phyloP scores from a whole-genome alignment of 2,888 invertebrate genomes.

The Trachelus iudaicus region DNA sequence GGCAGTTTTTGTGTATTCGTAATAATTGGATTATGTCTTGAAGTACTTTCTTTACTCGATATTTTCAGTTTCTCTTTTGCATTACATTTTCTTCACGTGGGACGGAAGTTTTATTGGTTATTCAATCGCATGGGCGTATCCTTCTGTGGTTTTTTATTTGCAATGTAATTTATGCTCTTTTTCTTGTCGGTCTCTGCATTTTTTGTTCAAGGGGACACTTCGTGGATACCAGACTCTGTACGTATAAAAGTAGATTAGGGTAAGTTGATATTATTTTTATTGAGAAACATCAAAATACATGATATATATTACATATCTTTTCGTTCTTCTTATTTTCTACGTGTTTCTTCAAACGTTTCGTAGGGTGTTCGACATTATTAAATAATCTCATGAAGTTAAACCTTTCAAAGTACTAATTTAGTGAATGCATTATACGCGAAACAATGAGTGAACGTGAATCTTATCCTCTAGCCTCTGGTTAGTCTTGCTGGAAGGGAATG shows the following conservation, averaged over 20 bases:
- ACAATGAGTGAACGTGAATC: not conserved
- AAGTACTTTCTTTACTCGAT: too few species aligned
- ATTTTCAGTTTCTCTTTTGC: too few species aligned
- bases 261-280: not conserved
- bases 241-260: not conserved
- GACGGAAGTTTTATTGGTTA: too few species aligned
- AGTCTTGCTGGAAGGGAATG: not conserved
- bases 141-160: not conserved
- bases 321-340: not conserved
- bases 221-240: not conserved
- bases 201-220: not conserved
- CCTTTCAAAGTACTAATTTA: not conserved
- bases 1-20: too few species aligned
- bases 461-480: not conserved
- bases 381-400: not conserved
- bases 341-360: not conserved
- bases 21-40: too few species aligned
- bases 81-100: too few species aligned
- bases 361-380: not conserved
- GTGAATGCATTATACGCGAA: not conserved
- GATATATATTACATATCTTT: not conserved
- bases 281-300: not conserved
- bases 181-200: not conserved
- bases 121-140: not conserved
- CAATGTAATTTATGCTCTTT: not conserved